Evolutionary conservation across 2,888 invertebrate species (phyloP), one percentile per base, ranked within the genome.

Genomic region (Trypoxylon attenuatum): DNA sequence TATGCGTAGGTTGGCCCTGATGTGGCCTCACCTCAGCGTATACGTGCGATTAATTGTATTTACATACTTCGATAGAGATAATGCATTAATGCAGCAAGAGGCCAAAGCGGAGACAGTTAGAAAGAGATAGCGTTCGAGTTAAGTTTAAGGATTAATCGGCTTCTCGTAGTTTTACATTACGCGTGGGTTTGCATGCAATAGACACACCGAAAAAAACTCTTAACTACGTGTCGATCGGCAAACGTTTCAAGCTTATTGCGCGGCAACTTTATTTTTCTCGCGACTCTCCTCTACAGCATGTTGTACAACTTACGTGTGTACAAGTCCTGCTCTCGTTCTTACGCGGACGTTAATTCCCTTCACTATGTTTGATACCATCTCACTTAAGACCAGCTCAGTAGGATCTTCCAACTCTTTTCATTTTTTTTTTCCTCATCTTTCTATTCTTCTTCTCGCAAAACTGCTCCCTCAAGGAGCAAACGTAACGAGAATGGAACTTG

Each of bases 381-480:
- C 77, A 73, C 76, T 76, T 73, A 73, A 75, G 77, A 71, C 58
- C 66, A 69, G 74, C 73, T 68, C 59, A 50, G 57, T 53, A 62
- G 57, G 53, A 59, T 73, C 70, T 60, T 61, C 43, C 51, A 41
- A 55, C 50, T 18, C 18, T n/a, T n/a, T n/a, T n/a, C n/a, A n/a
- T n/a, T n/a, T n/a, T n/a, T n/a, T n/a, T n/a, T n/a, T n/a, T n/a
- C n/a, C n/a, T n/a, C n/a, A n/a, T n/a, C n/a, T n/a, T n/a, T n/a
- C n/a, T n/a, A n/a, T n/a, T n/a, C n/a, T n/a, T n/a, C n/a, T 50
- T 51, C 64, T 72, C 52, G 47, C 68, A 50, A 58, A 27, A 42
- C 39, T 22, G 29, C 18, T 15, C 56, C 21, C 19, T 23, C 45
- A 38, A 42, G 42, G 42, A 55, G 54, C 58, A 49, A 52, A 53